phyloP scores from a whole-genome alignment of 2,797 vertebrate species.

The Vespertilio murinus region DNA sequence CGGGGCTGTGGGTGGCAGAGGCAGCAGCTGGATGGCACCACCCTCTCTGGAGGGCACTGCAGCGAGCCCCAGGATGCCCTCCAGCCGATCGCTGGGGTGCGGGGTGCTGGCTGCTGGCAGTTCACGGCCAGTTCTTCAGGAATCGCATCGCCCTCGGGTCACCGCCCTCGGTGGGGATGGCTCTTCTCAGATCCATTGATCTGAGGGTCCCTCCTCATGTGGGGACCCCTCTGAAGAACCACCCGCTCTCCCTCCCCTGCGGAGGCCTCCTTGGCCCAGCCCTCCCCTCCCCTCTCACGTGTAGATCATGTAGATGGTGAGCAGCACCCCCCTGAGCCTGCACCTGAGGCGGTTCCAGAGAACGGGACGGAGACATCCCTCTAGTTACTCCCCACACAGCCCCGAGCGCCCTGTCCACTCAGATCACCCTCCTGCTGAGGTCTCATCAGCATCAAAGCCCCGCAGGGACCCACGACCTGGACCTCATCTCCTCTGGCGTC shows the following conservation, averaged over 20 bases:
- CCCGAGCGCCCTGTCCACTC: background rate
- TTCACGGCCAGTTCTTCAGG: background rate
- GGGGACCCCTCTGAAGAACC: background rate
- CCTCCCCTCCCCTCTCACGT: background rate
- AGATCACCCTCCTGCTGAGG: background rate
- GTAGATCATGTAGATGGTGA: background rate
- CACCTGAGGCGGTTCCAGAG: background rate
- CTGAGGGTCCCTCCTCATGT: background rate
- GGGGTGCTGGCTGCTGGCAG: accelerated
- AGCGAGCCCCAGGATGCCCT: background rate
- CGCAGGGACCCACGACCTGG: background rate
- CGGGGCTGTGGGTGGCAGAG: background rate
- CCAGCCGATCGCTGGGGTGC: no score
- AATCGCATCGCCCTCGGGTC: no score
- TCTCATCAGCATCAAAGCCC: background rate
- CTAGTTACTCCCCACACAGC: background rate
- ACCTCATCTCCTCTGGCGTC: background rate
- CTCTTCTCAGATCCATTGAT: accelerated
- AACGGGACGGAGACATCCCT: background rate
- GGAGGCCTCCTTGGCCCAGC: background rate
- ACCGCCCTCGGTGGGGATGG: background rate
- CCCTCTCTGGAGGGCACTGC: accelerated
- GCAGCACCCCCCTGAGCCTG: background rate
- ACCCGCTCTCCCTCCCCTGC: background rate
- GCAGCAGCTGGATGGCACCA: background rate